Evolutionary conservation across 2,888 invertebrate species (phyloP).

Genomic region (Latheticus oryzae): DNA sequence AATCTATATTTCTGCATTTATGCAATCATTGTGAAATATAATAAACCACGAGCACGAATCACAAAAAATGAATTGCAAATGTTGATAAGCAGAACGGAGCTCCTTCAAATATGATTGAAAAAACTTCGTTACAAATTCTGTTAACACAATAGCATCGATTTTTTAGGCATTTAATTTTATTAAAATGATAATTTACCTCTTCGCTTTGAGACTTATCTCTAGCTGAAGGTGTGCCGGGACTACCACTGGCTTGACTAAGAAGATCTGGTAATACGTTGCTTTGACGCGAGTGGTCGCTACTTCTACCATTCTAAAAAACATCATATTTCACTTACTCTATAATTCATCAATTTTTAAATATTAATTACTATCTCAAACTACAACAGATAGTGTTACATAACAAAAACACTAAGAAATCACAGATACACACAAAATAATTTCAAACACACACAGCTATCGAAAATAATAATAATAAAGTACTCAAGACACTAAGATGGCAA

Average conservation of each 20-base stretch:
- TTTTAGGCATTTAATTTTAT: constrained; percentile 14
- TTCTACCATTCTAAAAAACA: constrained; percentile 64
- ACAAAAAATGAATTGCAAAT: constrained; percentile 14
- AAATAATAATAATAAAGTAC: constrained; percentile 42
- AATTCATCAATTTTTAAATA: constrained; percentile 11
- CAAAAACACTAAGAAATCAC: constrained; percentile 18
- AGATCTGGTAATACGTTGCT: constrained; percentile 96
- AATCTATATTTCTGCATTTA: not conserved
- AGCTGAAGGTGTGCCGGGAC: constrained; percentile 86
- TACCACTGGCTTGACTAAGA: constrained; percentile 85
- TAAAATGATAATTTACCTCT: constrained; percentile 77
- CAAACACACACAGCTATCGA: constrained; percentile 50
- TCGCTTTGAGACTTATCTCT: constrained; percentile 95
- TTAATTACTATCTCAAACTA: constrained; percentile 13
- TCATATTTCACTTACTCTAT: too few relatives aligned
- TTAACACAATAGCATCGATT: constrained; percentile 34
- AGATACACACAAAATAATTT: constrained; percentile 11
- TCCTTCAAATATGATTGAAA: not conserved
- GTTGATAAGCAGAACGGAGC: constrained; percentile 7
- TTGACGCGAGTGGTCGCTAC: constrained; percentile 77
- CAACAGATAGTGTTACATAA: not conserved
- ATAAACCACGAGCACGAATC: constrained; percentile 15
- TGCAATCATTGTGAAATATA: too few relatives aligned
- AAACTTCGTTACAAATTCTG: constrained; percentile 8
- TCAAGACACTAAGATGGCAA: constrained; percentile 57